Evolutionary conservation across 2,888 invertebrate species (phyloP).

Genomic region (Cordylochernes scorpioides): DNA sequence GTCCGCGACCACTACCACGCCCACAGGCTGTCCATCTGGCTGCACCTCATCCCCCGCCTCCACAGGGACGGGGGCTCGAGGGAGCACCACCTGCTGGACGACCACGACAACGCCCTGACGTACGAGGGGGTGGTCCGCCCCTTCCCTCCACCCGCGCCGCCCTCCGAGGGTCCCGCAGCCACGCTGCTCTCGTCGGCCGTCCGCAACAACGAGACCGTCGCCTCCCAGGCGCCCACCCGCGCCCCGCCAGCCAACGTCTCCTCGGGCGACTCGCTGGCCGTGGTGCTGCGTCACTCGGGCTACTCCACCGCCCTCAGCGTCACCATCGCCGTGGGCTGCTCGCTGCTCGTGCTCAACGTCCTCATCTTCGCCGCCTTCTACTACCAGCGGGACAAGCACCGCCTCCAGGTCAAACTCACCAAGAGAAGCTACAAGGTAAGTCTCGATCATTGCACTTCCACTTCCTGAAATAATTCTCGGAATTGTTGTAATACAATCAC

Average conservation of each 20-base stretch:
- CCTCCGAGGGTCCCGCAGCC: conserved; percentile 1
- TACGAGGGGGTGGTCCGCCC: conserved; percentile 63
- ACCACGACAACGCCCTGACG: conserved; percentile 53
- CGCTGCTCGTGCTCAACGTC: conserved; percentile 61
- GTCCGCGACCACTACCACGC: conserved; percentile 78
- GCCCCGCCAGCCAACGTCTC: too few relatives aligned
- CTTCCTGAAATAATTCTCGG: too few relatives aligned
- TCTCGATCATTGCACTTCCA: too few relatives aligned
- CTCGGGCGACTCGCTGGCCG: too few relatives aligned
- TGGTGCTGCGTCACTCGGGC: too few relatives aligned
- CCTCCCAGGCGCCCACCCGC: too few relatives aligned
- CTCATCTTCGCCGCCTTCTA: conserved; percentile 79
- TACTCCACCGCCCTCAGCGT: conserved; percentile 66
- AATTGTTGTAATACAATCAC: too few relatives aligned
- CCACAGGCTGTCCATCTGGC: conserved; percentile 80
- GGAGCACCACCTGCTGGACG: conserved; percentile 32
- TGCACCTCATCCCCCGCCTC: conserved; percentile 70
- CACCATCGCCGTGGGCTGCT: conserved; percentile 78
- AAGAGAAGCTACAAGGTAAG: too few relatives aligned
- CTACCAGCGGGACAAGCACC: conserved; percentile 39
- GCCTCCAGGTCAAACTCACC: too few relatives aligned
- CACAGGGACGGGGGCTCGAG: conserved; percentile 17
- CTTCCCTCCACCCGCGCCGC: conserved; percentile 13
- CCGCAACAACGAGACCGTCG: background rate
- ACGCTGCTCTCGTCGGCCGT: conserved; percentile 2